Evolutionary conservation across 2,888 invertebrate species (phyloP).

Genomic region (Tinea trinotella): DNA sequence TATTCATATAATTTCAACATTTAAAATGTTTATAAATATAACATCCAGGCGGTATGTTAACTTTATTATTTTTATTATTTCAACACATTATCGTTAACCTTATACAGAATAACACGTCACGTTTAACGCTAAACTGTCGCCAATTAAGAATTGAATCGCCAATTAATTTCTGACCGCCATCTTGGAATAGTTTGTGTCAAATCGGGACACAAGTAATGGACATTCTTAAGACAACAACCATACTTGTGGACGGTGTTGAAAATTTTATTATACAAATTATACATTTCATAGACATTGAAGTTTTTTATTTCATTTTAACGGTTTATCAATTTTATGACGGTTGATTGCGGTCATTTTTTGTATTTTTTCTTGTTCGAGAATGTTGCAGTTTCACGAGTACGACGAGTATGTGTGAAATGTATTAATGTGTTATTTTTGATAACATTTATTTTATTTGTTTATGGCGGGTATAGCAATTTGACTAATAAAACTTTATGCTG

Average conservation of each 20-base stretch:
- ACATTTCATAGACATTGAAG: background rate
- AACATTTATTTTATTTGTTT: too few relatives aligned
- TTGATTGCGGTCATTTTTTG: background rate
- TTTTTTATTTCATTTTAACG: background rate
- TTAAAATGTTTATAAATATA: too few relatives aligned
- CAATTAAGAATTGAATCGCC: conserved; percentile 14
- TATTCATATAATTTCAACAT: too few relatives aligned
- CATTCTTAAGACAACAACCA: background rate
- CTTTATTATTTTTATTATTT: too few relatives aligned
- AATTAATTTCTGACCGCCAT: conserved; percentile 11
- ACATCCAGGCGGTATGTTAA: too few relatives aligned
- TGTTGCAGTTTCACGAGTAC: too few relatives aligned
- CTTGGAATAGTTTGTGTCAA: conserved; percentile 3
- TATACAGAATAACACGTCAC: background rate
- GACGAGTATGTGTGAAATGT: too few relatives aligned
- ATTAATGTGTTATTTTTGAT: too few relatives aligned
- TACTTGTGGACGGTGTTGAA: background rate
- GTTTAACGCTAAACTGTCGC: conserved; percentile 8
- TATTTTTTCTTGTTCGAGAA: too few relatives aligned
- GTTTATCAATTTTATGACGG: background rate
- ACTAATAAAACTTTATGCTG: too few relatives aligned
- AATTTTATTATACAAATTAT: background rate
- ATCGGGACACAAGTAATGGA: conserved; percentile 10
- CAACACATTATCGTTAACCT: background rate
- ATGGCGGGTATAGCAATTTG: too few relatives aligned